A percentile compares a stretch with the other conserved stretches of the same genome.
Evolutionary conservation across 2,888 invertebrate genomes (phyloP).

Genomic region (Melolontha melolontha): DNA sequence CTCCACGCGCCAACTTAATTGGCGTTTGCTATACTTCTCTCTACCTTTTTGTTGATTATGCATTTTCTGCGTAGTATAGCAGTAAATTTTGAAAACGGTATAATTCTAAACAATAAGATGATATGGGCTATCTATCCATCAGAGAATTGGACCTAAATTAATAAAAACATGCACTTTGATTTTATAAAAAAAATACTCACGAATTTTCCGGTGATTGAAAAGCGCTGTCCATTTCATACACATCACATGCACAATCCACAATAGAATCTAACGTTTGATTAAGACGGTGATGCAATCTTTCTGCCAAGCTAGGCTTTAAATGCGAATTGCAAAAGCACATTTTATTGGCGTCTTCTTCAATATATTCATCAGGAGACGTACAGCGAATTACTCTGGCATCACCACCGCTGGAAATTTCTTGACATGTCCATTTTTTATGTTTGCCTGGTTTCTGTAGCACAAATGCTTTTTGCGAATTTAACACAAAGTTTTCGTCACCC

Average conservation of each 20-base stretch:
- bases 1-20: too few relatives aligned
- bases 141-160: too few relatives aligned
- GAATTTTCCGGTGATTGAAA: conserved; percentile 14
- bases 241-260: conserved; percentile 29
- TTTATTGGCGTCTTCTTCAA: conserved; percentile 5
- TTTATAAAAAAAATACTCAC: conserved; percentile 9
- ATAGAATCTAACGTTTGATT: conserved; percentile 44
- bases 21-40: too few relatives aligned
- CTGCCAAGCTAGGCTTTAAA: conserved; percentile 46
- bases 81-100: too few relatives aligned
- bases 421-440: conserved; percentile 36
- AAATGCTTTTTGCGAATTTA: conserved; percentile 9
- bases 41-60: too few relatives aligned
- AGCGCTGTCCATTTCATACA: conserved; percentile 11
- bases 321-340: conserved; percentile 35
- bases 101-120: too few relatives aligned
- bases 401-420: conserved; percentile 27
- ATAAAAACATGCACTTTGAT: too few relatives aligned
- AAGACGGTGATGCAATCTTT: conserved; percentile 48
- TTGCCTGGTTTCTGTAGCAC: conserved; percentile 19
- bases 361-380: conserved; percentile 27
- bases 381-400: conserved; percentile 39
- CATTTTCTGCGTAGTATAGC: too few relatives aligned
- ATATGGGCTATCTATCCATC: too few relatives aligned
- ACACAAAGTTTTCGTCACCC: background rate